phyloP scores from a whole-genome alignment of 2,888 invertebrate species.

The Nemapogon koenigi region DNA sequence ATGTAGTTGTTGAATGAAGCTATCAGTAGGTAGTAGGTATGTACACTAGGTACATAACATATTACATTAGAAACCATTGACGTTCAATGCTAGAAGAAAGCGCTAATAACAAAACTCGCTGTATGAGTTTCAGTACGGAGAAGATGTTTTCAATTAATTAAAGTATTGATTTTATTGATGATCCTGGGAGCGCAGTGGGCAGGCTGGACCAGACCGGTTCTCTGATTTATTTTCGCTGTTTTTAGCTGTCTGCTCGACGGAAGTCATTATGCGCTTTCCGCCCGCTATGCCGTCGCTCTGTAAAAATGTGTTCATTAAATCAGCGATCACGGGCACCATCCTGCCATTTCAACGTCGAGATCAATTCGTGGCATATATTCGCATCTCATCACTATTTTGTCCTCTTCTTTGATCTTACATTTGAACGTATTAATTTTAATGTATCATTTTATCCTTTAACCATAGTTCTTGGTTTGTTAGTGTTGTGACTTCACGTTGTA shows the following conservation, averaged over 20 bases:
- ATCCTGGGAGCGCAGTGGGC: background rate
- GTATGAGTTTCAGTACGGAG: no score
- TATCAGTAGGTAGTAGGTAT: no score
- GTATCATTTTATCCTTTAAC: no score
- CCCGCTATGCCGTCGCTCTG: slow-evolving; percentile 41
- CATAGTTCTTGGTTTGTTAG: no score
- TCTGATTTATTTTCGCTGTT: slow-evolving; percentile 45
- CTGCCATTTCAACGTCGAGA: slow-evolving; percentile 26
- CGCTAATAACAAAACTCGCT: no score
- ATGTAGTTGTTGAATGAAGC: no score
- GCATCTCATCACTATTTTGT: background rate
- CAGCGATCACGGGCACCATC: slow-evolving; percentile 36
- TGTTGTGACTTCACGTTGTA: no score
- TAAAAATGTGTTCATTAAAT: slow-evolving; percentile 58
- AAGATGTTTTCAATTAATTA: slow-evolving; percentile 3
- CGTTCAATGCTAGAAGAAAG: no score
- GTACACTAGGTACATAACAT: no score
- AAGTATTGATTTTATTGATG: slow-evolving; percentile 5
- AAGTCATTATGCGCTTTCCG: slow-evolving; percentile 62
- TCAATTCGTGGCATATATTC: slow-evolving; percentile 17
- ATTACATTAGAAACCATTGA: no score
- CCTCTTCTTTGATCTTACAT: no score
- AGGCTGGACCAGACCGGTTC: slow-evolving; percentile 4
- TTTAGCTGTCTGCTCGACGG: slow-evolving; percentile 44
- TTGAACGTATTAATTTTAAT: no score